phyloP scores from a whole-genome alignment of 1,140 invertebrate genomes.

The Lutraria rhynchaena region DNA sequence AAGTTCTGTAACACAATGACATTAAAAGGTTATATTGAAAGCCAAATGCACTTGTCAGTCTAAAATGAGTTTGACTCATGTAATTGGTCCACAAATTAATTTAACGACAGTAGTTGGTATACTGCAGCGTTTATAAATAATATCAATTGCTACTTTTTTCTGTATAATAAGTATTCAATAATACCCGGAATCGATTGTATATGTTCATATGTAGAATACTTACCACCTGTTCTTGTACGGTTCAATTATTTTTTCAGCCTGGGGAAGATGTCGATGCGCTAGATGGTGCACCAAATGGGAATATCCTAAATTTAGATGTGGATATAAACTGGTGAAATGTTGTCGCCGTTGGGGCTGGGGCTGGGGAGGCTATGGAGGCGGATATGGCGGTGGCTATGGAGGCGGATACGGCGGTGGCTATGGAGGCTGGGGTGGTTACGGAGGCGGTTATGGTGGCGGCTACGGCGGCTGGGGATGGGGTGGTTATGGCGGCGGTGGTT shows the following conservation, averaged over 20 bases:
- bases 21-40: too few species aligned
- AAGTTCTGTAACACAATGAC: too few species aligned
- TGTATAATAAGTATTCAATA: too few species aligned
- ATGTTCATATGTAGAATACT: too few species aligned
- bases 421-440: neutral
- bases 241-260: neutral
- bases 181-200: too few species aligned
- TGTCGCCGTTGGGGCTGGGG: neutral
- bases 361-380: slow-evolving; percentile 2
- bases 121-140: too few species aligned
- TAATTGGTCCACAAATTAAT: too few species aligned
- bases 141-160: too few species aligned
- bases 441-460: neutral
- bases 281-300: neutral
- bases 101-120: too few species aligned
- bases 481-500: neutral
- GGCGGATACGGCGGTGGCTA: slow-evolving; percentile 5
- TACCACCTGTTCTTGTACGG: too few species aligned
- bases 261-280: neutral
- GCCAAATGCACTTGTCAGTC: too few species aligned
- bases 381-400: slow-evolving; percentile 9
- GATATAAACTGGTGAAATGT: neutral
- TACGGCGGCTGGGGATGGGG: neutral
- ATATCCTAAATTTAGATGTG: neutral
- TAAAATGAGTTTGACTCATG: too few species aligned